phyloP scores from a whole-genome alignment of 2,797 vertebrate species.

The Clarias platycephalus region DNA sequence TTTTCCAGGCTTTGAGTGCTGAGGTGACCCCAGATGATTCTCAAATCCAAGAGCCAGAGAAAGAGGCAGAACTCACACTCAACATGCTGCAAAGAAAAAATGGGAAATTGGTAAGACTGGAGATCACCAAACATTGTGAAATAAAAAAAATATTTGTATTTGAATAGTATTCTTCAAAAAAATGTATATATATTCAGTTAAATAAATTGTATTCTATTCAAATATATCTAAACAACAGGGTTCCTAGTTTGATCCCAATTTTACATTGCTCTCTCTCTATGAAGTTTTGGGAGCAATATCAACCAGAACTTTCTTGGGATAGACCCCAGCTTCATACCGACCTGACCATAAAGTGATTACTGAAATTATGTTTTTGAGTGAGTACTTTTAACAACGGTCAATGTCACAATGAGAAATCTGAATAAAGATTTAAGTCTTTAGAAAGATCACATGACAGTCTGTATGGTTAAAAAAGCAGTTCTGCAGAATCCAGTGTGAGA shows the following conservation, averaged over 20 bases:
- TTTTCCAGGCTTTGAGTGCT: conserved; percentile 51
- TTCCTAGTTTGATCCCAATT: background rate
- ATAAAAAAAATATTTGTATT: background rate
- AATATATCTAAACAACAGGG: background rate
- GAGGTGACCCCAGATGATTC: conserved; percentile 55
- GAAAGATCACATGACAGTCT: background rate
- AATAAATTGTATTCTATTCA: background rate
- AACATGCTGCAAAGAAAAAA: conserved; percentile 50
- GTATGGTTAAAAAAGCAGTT: background rate
- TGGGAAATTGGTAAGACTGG: conserved; percentile 73
- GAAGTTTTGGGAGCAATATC: background rate
- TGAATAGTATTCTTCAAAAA: background rate
- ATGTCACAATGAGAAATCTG: background rate
- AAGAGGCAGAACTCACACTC: conserved; percentile 8
- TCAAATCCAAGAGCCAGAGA: conserved; percentile 51
- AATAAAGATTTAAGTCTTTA: background rate
- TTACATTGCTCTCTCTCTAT: background rate
- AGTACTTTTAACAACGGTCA: background rate
- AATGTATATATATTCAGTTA: background rate
- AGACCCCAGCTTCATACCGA: background rate
- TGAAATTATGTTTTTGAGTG: background rate
- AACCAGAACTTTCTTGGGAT: background rate
- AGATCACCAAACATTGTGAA: background rate
- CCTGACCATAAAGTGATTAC: background rate
- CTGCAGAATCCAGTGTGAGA: background rate